These are phyloP conservation scores for Perizoma affinitatum DNA, from an alignment of 2,888 invertebrate species.

Conservation along the genomic window DNA sequence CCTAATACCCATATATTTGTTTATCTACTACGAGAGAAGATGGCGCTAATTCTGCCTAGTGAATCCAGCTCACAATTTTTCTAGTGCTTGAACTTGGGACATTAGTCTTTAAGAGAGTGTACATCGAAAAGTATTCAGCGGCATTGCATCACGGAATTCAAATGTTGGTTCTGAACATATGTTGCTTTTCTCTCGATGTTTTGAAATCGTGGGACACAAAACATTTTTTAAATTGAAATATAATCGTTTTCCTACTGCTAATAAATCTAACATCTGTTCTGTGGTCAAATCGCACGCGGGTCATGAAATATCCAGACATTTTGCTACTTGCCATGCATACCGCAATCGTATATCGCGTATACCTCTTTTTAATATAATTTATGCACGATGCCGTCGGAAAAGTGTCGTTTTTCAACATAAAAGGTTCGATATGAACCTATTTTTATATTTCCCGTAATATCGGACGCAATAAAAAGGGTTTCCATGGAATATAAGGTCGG, in stretches of 20 bases:
- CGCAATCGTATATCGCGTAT: constrained; percentile 36
- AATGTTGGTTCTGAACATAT: too few species aligned
- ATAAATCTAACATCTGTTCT: constrained; percentile 2
- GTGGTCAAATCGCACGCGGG: constrained; percentile 16
- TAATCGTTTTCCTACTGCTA: constrained; percentile 6
- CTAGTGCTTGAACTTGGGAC: too few species aligned
- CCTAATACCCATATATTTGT: too few species aligned
- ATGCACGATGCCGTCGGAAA: constrained; percentile 25
- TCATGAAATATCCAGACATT: constrained; percentile 23
- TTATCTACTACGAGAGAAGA: too few species aligned
- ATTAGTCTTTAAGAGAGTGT: too few species aligned
- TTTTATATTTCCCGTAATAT: constrained; percentile 31
- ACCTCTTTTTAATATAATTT: constrained; percentile 30
- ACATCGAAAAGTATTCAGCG: too few species aligned
- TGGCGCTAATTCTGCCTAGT: too few species aligned
- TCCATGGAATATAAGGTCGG: constrained; percentile 20
- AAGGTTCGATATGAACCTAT: constrained; percentile 24
- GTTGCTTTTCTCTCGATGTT: too few species aligned
- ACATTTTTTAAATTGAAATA: too few species aligned
- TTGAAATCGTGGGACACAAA: too few species aligned
- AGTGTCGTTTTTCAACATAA: constrained; percentile 28
- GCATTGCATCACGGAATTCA: too few species aligned
- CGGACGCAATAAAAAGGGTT: constrained; percentile 30
- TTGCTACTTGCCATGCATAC: constrained; percentile 21
- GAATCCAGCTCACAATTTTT: too few species aligned